Percentiles rank a stretch among this genome's conserved stretches.
Evolutionary conservation across 2,797 vertebrate species (phyloP).

Genomic region (Acanthornis magna): DNA sequence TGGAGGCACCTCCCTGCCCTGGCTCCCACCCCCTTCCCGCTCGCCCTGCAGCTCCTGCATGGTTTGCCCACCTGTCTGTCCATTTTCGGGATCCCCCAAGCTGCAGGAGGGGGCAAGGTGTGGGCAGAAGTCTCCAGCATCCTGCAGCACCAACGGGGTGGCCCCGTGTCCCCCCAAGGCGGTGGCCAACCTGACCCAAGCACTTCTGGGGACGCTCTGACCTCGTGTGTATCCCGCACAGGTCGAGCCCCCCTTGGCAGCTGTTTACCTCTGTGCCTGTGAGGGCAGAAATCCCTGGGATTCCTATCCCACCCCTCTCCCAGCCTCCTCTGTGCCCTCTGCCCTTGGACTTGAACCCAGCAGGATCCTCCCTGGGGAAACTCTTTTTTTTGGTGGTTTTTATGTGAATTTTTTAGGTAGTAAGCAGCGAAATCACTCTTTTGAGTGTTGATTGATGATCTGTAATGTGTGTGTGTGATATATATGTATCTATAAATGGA

Average conservation of each 20-base stretch:
- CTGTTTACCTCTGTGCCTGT: constrained; percentile 13
- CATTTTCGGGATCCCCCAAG: fast-evolving
- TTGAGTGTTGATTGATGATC: not conserved
- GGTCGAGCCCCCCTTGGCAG: not conserved
- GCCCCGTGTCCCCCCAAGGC: not conserved
- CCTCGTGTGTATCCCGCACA: not conserved
- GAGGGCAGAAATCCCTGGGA: not conserved
- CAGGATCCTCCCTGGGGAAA: not conserved
- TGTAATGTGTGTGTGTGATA: not conserved
- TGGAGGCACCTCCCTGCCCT: not conserved
- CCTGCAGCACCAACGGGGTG: fast-evolving
- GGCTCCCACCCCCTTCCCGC: not conserved
- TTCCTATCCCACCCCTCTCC: not conserved
- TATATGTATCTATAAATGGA: not conserved
- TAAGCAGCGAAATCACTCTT: not conserved
- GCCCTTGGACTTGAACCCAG: not conserved
- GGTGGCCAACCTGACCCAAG: not conserved
- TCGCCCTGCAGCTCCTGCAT: not conserved
- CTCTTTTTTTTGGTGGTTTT: not conserved
- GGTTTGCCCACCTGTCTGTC: not conserved
- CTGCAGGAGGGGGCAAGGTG: fast-evolving
- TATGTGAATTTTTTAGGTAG: not conserved
- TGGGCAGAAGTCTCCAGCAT: not conserved
- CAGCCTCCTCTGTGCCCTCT: not conserved
- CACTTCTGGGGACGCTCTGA: not conserved